Percentiles rank a stretch among this genome's conserved stretches.
Conservation (phyloP, 2,113 vertebrate species). For the Ammodytes dubius region DNA sequence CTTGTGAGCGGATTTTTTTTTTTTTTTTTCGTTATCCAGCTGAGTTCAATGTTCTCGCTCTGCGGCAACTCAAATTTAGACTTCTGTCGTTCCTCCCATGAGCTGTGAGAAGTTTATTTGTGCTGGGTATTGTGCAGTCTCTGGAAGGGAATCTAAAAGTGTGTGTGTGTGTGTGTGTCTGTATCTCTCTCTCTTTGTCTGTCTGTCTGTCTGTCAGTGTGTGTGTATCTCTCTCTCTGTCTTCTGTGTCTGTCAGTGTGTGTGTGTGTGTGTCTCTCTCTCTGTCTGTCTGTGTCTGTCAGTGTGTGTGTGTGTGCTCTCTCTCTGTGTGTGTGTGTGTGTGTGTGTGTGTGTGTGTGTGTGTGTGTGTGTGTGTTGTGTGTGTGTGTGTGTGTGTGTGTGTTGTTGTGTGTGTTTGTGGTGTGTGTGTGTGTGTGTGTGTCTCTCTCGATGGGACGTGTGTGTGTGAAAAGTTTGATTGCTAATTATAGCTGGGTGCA, state of each 20-base stretch:
- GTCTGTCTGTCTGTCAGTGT: no score
- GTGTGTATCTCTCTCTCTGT: no score
- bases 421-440: no score
- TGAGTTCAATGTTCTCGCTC: constrained; percentile 19
- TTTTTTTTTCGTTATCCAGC: neutral
- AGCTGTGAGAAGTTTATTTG: constrained; percentile 8
- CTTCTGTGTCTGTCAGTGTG: no score
- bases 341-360: no score
- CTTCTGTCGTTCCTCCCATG: constrained; percentile 1
- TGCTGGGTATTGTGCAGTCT: neutral
- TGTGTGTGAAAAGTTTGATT: neutral
- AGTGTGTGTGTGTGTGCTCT: no score
- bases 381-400: no score
- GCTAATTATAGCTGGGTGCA: constrained; percentile 25
- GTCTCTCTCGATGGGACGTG: neutral
- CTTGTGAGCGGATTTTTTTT: constrained; percentile 10
- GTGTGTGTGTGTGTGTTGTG: no score
- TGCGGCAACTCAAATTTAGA: constrained; percentile 23
- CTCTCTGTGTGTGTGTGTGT: no score
- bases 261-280: no score
- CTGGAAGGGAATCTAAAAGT: constrained; percentile 4
- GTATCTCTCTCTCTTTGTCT: neutral
- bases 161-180: neutral
- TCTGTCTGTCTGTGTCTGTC: no score
- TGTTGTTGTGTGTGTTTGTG: no score